Percentiles rank a stretch among this genome's conserved stretches.
These are phyloP conservation scores for Seira sanloemensis DNA, from an alignment of 2,888 invertebrate species.

Conservation along the genomic window DNA sequence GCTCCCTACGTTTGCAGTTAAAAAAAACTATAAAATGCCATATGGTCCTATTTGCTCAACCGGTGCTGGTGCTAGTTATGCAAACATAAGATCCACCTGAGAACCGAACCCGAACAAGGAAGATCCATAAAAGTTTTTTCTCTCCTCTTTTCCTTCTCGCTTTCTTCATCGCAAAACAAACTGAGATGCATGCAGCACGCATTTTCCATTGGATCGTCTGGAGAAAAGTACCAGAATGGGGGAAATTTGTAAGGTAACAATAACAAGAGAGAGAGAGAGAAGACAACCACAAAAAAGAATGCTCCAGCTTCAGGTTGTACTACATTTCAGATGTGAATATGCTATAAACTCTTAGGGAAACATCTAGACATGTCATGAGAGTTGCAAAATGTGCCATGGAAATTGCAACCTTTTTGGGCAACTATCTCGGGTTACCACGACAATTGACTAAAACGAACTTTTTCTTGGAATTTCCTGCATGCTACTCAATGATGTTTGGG, in stretches of 20 bases:
- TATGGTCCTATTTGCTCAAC: background rate
- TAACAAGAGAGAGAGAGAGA: too few relatives aligned
- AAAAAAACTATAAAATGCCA: background rate
- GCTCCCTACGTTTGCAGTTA: background rate
- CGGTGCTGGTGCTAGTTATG: background rate
- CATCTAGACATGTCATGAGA: too few relatives aligned
- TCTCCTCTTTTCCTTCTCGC: background rate
- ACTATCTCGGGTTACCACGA: too few relatives aligned
- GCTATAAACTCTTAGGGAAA: too few relatives aligned
- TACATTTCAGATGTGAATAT: too few relatives aligned
- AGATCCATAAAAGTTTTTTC: constrained; percentile 1
- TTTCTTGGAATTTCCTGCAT: too few relatives aligned
- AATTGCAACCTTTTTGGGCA: too few relatives aligned
- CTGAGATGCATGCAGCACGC: background rate
- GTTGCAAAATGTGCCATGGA: too few relatives aligned
- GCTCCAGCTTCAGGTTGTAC: too few relatives aligned
- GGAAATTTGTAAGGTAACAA: background rate
- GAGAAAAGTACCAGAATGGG: background rate
- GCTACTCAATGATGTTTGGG: too few relatives aligned
- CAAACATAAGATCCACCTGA: background rate
- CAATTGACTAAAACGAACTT: too few relatives aligned
- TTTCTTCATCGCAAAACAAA: background rate
- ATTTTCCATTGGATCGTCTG: background rate
- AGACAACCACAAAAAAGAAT: background rate
- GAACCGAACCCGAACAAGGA: background rate